Evolutionary conservation across 2,888 invertebrate genomes (phyloP).

Genomic region (Acleris emargana): DNA sequence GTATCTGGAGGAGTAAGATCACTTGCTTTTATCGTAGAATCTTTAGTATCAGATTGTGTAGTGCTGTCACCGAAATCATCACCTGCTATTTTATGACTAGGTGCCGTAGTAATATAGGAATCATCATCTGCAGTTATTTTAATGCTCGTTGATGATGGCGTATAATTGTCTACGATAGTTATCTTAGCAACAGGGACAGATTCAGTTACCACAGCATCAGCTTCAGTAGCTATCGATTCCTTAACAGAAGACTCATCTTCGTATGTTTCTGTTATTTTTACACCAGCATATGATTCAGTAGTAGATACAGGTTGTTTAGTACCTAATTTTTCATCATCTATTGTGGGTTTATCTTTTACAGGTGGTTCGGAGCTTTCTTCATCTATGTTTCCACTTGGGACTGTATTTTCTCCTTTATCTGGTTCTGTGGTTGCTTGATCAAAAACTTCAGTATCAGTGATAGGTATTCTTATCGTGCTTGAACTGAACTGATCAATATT

Average conservation of each 20-base stretch:
- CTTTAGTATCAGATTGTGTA: constrained; percentile 38
- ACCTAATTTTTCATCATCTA: constrained; percentile 31
- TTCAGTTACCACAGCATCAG: constrained; percentile 9
- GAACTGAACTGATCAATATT: constrained; percentile 31
- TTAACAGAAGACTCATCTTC: constrained; percentile 16
- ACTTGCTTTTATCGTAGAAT: constrained; percentile 33
- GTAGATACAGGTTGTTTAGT: constrained; percentile 31
- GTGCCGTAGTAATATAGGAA: constrained; percentile 46
- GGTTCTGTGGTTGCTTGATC: constrained; percentile 51
- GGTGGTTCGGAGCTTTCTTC: constrained; percentile 46
- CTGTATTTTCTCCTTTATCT: constrained; percentile 62
- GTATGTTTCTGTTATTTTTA: constrained; percentile 28
- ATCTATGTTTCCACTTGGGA: constrained; percentile 52
- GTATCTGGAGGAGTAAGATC: constrained; percentile 19
- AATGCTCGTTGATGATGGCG: constrained; percentile 32
- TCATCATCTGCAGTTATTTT: constrained; percentile 42
- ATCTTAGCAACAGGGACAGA: constrained; percentile 19
- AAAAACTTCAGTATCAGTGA: constrained; percentile 40
- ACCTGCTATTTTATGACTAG: constrained; percentile 44
- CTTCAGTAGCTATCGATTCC: constrained; percentile 22
- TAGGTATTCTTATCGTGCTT: constrained; percentile 44
- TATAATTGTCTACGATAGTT: constrained; percentile 33
- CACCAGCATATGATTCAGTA: constrained; percentile 16
- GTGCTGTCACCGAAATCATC: constrained; percentile 39
- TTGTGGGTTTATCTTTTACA: constrained; percentile 40